phyloP scores from a whole-genome alignment of 2,113 vertebrate genomes.

The Urocynchramus pylzowi region DNA sequence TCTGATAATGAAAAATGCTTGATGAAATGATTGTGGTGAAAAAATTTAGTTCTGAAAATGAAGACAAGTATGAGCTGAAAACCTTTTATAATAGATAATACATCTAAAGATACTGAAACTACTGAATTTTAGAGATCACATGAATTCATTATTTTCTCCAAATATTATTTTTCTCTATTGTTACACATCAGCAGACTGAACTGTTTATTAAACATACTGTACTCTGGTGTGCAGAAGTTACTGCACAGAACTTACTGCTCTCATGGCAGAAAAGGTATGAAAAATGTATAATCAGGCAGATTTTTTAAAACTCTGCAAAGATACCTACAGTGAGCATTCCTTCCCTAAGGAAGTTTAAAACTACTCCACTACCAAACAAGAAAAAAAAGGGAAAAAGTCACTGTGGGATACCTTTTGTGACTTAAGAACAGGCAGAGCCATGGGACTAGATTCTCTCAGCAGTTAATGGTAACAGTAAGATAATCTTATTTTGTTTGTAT shows the following conservation, averaged over 20 bases:
- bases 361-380: fast-evolving
- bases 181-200: not conserved
- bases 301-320: not conserved
- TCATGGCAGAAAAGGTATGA: not conserved
- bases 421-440: not conserved
- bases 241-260: not conserved
- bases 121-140: not conserved
- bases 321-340: not conserved
- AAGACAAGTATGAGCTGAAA: not conserved
- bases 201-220: not conserved
- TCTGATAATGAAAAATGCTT: not conserved
- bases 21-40: not conserved
- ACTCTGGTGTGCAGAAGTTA: not conserved
- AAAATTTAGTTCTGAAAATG: not conserved
- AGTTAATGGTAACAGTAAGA: not conserved
- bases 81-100: not conserved
- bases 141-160: not conserved
- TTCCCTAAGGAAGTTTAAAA: not conserved
- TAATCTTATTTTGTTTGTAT: not conserved
- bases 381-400: not conserved
- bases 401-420: not conserved
- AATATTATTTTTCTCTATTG: not conserved
- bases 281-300: not conserved
- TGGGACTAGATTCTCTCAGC: not conserved
- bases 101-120: not conserved